A percentile compares a stretch with the other conserved stretches of the same genome.
phyloP scores from a whole-genome alignment of 23 tunicate genomes.

The Phallusia fumigata region DNA sequence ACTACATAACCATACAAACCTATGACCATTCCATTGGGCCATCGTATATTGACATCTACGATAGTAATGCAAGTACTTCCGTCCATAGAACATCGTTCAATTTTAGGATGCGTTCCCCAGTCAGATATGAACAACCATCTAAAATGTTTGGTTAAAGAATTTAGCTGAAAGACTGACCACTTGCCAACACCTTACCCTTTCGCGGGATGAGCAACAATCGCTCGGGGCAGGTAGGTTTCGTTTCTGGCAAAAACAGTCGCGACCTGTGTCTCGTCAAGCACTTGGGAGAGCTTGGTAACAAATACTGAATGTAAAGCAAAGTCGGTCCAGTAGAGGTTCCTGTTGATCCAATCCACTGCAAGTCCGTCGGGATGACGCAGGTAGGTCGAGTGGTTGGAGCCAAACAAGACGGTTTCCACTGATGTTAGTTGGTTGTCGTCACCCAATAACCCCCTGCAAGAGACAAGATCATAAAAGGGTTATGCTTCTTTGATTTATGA shows the following conservation, averaged over 20 bases:
- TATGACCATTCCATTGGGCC: conserved; percentile 34
- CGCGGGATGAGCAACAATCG: conserved; percentile 26
- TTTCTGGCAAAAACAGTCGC: neutral
- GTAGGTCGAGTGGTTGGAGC: neutral
- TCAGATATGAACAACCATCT: conserved; percentile 43
- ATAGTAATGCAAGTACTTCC: conserved; percentile 20
- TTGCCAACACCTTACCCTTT: conserved; percentile 26
- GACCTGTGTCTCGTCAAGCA: neutral
- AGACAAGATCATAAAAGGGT: neutral
- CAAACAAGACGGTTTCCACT: conserved; percentile 14
- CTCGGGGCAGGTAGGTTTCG: conserved; percentile 14
- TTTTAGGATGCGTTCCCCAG: conserved; percentile 33
- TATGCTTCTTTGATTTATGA: too few relatives aligned
- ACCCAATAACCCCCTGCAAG: neutral
- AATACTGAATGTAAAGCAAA: conserved; percentile 6
- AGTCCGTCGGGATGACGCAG: conserved; percentile 19
- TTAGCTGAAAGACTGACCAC: too few relatives aligned
- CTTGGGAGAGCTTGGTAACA: conserved; percentile 18
- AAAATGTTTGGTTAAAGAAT: neutral
- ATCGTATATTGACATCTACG: conserved; percentile 2
- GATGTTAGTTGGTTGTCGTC: neutral
- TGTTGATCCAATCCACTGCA: conserved; percentile 42
- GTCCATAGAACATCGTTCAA: conserved; percentile 38
- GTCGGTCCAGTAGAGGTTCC: conserved; percentile 40
- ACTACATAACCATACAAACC: conserved; percentile 28